A percentile compares a stretch with the other conserved stretches of the same genome.
phyloP scores from a whole-genome alignment of 2,888 invertebrate species.

The Caenorhabditis drosophilae region DNA sequence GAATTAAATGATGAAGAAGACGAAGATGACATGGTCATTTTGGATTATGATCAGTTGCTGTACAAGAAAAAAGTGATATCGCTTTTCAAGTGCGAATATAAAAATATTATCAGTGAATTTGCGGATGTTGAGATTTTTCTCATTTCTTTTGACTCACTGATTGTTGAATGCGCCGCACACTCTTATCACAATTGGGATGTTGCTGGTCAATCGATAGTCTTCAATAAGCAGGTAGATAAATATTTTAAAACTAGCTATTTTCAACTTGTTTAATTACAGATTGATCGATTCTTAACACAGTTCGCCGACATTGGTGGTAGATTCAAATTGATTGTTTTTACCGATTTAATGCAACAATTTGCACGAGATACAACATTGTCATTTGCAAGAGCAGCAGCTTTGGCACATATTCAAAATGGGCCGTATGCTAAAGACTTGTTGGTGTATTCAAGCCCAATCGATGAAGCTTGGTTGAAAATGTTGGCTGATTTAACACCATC shows the following conservation, averaged over 20 bases:
- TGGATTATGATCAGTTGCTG: conserved; percentile 46
- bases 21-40: conserved; percentile 34
- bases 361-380: conserved; percentile 58
- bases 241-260: background rate
- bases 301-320: conserved; percentile 61
- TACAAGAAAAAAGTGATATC: conserved; percentile 49
- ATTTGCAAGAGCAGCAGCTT: conserved; percentile 55
- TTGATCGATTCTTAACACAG: conserved; percentile 60
- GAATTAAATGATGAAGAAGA: conserved; percentile 43
- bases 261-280: conserved; percentile 26
- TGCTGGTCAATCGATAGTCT: conserved; percentile 64
- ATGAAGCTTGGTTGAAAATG: conserved; percentile 58
- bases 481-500: conserved; percentile 65
- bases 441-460: conserved; percentile 59
- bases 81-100: conserved; percentile 54
- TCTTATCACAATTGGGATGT: conserved; percentile 66
- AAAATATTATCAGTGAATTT: conserved; percentile 65
- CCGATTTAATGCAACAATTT: conserved; percentile 59
- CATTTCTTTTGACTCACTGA: conserved; percentile 63
- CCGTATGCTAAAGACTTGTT: conserved; percentile 44
- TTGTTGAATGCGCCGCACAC: conserved; percentile 65
- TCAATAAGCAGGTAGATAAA: conserved; percentile 54
- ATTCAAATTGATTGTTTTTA: conserved; percentile 65
- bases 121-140: conserved; percentile 68
- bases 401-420: conserved; percentile 50